These are phyloP conservation scores for Nannobrachium achirus DNA, from an alignment of 2,113 vertebrate genomes.

Conservation along the genomic window DNA sequence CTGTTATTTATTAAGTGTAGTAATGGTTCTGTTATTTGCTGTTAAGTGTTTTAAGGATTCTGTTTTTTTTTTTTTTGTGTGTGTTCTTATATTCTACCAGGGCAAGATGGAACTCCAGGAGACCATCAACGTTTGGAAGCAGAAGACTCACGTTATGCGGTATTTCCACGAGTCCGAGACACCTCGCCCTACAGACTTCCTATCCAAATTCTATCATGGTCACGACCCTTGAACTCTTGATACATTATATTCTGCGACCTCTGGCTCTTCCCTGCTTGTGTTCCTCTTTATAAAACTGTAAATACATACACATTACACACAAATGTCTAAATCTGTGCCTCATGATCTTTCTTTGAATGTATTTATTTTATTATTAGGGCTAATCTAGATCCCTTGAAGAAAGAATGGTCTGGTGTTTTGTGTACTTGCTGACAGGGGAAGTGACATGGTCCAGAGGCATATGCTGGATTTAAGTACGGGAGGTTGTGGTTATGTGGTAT, in stretches of 20 bases:
- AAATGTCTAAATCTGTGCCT: not conserved
- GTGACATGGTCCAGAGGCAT: too few species aligned
- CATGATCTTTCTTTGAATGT: not conserved
- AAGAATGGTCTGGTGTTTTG: not conserved
- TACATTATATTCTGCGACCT: slow-evolving; percentile 5
- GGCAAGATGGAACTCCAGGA: slow-evolving; percentile 97
- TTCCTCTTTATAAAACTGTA: slow-evolving; percentile 68
- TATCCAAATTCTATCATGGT: slow-evolving; percentile 93
- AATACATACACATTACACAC: slow-evolving; percentile 64
- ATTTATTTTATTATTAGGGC: not conserved
- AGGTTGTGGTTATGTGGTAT: too few species aligned
- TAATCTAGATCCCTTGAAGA: not conserved
- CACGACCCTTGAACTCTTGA: slow-evolving; percentile 85
- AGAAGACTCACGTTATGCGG: slow-evolving; percentile 95
- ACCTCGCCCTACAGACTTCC: slow-evolving; percentile 85
- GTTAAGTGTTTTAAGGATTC: too few species aligned
- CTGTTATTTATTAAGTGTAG: too few species aligned
- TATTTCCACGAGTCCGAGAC: slow-evolving; percentile 89
- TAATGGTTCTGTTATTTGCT: not conserved
- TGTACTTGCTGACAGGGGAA: not conserved
- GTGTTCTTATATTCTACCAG: too few species aligned
- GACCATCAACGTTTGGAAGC: slow-evolving; percentile 94
- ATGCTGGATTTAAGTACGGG: too few species aligned
- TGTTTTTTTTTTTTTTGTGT: too few species aligned
- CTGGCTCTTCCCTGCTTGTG: slow-evolving; percentile 35